Conservation (phyloP, 1,140 invertebrate species). For the Caenorhabditis brenneri region DNA sequence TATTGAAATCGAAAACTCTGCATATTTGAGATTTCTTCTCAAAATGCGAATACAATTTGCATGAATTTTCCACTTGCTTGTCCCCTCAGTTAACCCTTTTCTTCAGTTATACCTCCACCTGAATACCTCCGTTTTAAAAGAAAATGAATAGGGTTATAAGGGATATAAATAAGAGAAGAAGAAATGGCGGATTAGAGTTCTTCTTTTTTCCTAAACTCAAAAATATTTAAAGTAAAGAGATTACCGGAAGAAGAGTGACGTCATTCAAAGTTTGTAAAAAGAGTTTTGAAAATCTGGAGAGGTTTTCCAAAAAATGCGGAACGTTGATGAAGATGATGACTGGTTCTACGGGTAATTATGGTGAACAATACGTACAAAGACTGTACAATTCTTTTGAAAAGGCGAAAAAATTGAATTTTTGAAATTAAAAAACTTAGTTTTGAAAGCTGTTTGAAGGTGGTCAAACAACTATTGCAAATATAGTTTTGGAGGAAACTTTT, state of each 20-base stretch:
- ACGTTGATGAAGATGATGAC: too few relatives aligned
- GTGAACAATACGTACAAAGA: conserved; percentile 21
- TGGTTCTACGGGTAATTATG: too few relatives aligned
- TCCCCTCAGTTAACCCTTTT: too few relatives aligned
- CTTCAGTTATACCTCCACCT: neutral
- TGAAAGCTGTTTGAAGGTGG: too few relatives aligned
- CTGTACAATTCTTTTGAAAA: conserved; percentile 1
- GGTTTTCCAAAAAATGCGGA: neutral
- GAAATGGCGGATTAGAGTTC: conserved; percentile 12
- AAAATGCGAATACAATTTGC: conserved; percentile 14
- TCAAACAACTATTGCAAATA: too few relatives aligned
- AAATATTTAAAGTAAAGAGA: neutral
- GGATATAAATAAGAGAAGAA: neutral
- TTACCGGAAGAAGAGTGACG: neutral
- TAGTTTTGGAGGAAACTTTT: too few relatives aligned
- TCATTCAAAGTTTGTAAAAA: neutral
- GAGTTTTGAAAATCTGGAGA: too few relatives aligned
- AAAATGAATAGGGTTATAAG: neutral
- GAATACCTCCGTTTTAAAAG: neutral
- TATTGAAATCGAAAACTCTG: neutral
- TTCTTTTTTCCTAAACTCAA: too few relatives aligned
- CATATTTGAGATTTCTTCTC: neutral
- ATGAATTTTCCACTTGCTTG: too few relatives aligned
- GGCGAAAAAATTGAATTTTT: neutral
- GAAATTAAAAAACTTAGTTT: neutral